A percentile compares a stretch with the other conserved stretches of the same genome.
phyloP scores from a whole-genome alignment of 2,888 invertebrate species.

The Antheraea yamamai region DNA sequence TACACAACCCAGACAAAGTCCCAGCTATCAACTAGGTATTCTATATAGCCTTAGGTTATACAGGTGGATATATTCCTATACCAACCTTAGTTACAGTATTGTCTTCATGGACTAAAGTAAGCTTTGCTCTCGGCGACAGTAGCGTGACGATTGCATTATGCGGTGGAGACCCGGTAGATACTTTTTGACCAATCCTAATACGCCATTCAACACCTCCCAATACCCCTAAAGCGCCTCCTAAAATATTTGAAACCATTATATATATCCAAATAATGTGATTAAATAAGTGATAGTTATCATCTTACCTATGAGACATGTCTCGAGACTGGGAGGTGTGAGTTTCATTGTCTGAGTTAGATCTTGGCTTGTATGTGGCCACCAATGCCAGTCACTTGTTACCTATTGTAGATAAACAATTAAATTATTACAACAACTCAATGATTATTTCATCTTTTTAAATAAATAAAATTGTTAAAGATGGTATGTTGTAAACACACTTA shows the following conservation, averaged over 20 bases:
- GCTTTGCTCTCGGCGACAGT: conserved; percentile 68
- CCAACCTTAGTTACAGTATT: conserved; percentile 64
- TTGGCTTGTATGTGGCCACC: conserved; percentile 75
- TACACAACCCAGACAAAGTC: too few relatives aligned
- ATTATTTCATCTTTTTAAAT: not conserved
- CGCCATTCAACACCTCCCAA: conserved; percentile 77
- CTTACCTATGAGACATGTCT: conserved; percentile 71
- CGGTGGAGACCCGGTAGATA: conserved; percentile 63
- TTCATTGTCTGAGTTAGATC: conserved; percentile 69
- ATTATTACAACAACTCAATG: not conserved
- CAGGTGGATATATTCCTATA: not conserved
- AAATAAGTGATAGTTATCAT: not conserved
- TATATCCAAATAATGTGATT: not conserved
- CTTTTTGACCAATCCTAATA: conserved; percentile 66
- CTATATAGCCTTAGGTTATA: not conserved
- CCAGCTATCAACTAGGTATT: not conserved
- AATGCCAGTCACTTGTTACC: conserved; percentile 76
- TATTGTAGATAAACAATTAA: conserved; percentile 30
- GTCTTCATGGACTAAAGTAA: conserved; percentile 70
- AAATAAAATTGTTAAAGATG: not conserved
- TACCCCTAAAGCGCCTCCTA: conserved; percentile 74
- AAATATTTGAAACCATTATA: not conserved
- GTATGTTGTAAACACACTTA: not conserved
- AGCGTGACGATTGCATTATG: conserved; percentile 68
- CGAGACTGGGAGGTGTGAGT: conserved; percentile 64